These are phyloP conservation scores for Tyto alba DNA, from an alignment of 2,113 vertebrate genomes.

Conservation along the genomic window DNA sequence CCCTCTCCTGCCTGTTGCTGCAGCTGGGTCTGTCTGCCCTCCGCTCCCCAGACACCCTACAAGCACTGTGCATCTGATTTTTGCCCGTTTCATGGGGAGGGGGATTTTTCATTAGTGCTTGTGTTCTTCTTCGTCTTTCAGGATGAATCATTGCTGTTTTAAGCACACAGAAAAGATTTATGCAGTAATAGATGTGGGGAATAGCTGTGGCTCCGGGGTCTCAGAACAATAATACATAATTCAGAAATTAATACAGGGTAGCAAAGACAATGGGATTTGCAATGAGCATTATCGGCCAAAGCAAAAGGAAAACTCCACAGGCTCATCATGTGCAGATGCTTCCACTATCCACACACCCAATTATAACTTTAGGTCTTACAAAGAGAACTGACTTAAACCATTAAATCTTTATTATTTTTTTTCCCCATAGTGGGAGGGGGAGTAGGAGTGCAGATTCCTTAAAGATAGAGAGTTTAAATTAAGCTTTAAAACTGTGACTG, in stretches of 20 bases:
- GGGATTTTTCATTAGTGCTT: background rate
- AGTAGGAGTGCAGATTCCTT: conserved; percentile 63
- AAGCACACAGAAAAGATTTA: conserved; percentile 55
- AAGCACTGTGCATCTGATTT: background rate
- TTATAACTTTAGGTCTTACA: conserved; percentile 48
- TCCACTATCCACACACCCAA: conserved; percentile 26
- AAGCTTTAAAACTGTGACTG: conserved; percentile 73
- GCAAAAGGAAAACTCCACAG: conserved; percentile 33
- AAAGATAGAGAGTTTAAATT: conserved; percentile 75
- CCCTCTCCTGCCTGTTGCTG: background rate
- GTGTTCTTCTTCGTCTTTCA: background rate
- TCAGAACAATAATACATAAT: conserved; percentile 64
- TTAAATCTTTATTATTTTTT: conserved; percentile 65
- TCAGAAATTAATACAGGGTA: conserved; percentile 56
- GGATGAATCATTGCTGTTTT: conserved; percentile 36
- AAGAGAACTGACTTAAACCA: conserved; percentile 51
- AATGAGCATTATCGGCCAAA: conserved; percentile 6
- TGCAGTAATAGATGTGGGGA: conserved; percentile 39
- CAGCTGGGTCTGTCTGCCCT: background rate
- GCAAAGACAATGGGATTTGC: conserved; percentile 54
- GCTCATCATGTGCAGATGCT: conserved; percentile 10
- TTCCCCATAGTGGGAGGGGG: conserved; percentile 10
- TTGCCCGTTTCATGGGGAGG: background rate
- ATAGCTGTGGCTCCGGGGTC: conserved; percentile 34
- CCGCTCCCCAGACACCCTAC: background rate